Base-by-base conservation (phyloP, 2,888 invertebrate species). In the Sphaerophoria taeniata region DNA sequence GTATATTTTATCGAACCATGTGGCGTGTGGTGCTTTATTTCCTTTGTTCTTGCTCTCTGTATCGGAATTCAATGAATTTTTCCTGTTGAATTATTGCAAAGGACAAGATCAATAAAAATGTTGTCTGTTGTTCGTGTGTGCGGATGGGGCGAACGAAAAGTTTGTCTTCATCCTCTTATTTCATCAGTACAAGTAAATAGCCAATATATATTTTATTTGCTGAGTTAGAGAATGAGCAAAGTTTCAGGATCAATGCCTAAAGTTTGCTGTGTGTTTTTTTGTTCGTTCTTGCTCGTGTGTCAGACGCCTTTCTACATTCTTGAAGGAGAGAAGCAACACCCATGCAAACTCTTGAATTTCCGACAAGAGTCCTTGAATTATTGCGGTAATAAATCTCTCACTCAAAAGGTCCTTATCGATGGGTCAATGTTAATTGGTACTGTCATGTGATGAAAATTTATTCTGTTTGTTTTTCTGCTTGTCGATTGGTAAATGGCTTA, bases 181-280 rank as follows among this genome's bases (percentile, higher is more conserved):
- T 55, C 47, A 49, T 82, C 24, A 63, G 45, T 63, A 60, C 43
- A 45, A 78, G 69, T 78, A 77, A 82, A 82, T 70, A 75, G 60
- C 60, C 67, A 56, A 75, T 47, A 84, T 24, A 24, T 67, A 79
- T 75, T 79, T 84, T 79, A 79, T 84, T 84, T 84, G 65, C 67
- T 67, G 60, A 67, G 67, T 72, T 79, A 71, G 65, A n/a, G 70
- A 58, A 67, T 78, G 79, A 74, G 67, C 60, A 71, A 72, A 60
- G 12, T 60, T 60, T 60, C n/a, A 60, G 60, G 45, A 47, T 63
- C 63, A 47, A 63, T 63, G 82, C 63, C 77, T 69, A 47, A 39
- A 67, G 81, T 76, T 60, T 60, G 31, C 16, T 56, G 6, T 39
- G 12, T 56, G 55, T 6, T 51, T 51, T 71, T 14, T 43, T 39